A percentile compares a stretch with the other conserved stretches of the same genome.
Conservation (phyloP, 2,888 invertebrate genomes). For the Oxytorus armatus region DNA sequence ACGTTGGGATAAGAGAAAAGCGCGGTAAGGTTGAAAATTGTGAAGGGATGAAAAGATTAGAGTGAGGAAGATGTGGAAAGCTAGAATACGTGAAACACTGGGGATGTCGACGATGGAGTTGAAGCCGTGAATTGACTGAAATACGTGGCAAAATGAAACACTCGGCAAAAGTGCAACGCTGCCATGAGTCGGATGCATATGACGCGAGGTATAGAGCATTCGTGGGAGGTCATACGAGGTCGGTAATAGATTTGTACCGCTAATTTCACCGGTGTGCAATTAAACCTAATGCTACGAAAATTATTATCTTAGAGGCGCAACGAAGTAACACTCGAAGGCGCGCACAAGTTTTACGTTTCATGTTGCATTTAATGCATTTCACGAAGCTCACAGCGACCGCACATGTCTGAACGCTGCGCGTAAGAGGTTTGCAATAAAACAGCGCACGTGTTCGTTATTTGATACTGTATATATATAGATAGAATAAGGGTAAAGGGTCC, state of each 20-base stretch:
- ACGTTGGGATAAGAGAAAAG: no score
- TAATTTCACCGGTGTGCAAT: conserved; percentile 72
- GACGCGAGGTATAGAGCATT: conserved; percentile 12
- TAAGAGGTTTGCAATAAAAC: conserved; percentile 29
- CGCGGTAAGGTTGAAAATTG: no score
- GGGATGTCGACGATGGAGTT: no score
- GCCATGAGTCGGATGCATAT: conserved; percentile 37
- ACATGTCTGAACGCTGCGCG: background rate
- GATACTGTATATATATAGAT: background rate
- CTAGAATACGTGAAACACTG: no score
- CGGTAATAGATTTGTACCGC: conserved; percentile 72
- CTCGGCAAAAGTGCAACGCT: background rate
- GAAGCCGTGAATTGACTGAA: no score
- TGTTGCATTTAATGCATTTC: conserved; percentile 43
- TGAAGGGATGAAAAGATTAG: no score
- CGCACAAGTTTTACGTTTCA: conserved; percentile 10
- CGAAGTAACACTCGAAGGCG: background rate
- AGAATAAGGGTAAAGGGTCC: background rate
- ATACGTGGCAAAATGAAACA: conserved; percentile 21
- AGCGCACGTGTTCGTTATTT: conserved; percentile 22
- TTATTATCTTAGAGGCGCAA: conserved; percentile 47
- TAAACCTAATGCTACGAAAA: conserved; percentile 70
- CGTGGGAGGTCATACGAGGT: conserved; percentile 68
- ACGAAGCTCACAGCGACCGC: conserved; percentile 5
- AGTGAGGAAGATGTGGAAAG: conserved; percentile 36